A percentile compares a stretch with the other conserved stretches of the same genome.
These are phyloP conservation scores for Aurelia aurita DNA, from an alignment of 30 jellyfish, hydroid and myxozoan genomes.

Conservation along the genomic window DNA sequence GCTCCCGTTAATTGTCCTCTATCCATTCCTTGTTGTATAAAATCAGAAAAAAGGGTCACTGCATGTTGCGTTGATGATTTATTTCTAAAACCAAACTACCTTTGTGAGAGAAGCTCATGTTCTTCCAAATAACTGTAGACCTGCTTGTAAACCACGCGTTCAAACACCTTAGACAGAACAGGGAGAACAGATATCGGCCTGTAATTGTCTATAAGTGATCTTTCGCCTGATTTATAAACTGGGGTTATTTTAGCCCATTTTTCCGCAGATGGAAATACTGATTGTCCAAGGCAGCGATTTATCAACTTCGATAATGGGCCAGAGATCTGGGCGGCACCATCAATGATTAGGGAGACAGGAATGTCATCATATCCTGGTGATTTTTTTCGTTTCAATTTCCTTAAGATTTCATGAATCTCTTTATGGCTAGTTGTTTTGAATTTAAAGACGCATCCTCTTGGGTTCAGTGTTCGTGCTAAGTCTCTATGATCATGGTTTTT, in stretches of 20 bases:
- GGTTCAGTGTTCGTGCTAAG: conserved; percentile 44
- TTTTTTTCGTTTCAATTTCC: conserved; percentile 36
- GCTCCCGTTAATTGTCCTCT: too few species aligned
- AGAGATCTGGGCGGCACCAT: conserved; percentile 47
- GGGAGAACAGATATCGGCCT: too few species aligned
- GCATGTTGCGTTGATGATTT: neutral
- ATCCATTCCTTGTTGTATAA: too few species aligned
- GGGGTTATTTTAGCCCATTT: conserved; percentile 14
- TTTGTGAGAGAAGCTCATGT: too few species aligned
- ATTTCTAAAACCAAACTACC: too few species aligned
- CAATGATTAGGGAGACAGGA: conserved; percentile 37
- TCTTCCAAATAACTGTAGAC: too few species aligned
- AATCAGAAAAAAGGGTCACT: too few species aligned
- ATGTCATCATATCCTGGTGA: conserved; percentile 45
- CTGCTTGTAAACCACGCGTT: too few species aligned
- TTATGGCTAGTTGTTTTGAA: conserved; percentile 17
- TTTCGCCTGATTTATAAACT: too few species aligned
- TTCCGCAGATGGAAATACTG: conserved; percentile 43
- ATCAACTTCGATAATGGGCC: conserved; percentile 39
- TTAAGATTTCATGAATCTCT: conserved; percentile 35
- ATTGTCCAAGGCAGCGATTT: conserved; percentile 23
- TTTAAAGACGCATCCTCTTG: conserved; percentile 48
- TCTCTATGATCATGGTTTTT: conserved; percentile 53
- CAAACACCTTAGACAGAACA: too few species aligned
- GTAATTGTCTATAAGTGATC: too few species aligned